A percentile compares a stretch with the other conserved stretches of the same genome.
These are phyloP conservation scores for Platichthys flesus DNA, from an alignment of 2,113 vertebrate species.

Conservation along the genomic window DNA sequence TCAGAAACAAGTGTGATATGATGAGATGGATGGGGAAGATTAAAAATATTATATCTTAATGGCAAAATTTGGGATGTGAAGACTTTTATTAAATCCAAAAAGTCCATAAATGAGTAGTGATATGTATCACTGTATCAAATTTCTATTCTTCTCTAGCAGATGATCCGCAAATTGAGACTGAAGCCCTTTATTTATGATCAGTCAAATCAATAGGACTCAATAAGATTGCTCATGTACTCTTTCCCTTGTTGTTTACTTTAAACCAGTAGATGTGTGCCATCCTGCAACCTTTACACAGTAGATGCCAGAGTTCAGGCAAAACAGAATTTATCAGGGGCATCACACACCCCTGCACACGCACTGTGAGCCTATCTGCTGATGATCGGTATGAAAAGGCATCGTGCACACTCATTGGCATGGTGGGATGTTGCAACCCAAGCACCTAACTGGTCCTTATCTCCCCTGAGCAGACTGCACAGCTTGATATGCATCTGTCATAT, in stretches of 20 bases:
- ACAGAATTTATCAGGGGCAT: slow-evolving; percentile 81
- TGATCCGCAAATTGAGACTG: too few relatives aligned
- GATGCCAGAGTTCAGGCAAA: slow-evolving; percentile 61
- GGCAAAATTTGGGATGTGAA: slow-evolving; percentile 25
- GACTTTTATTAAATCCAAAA: slow-evolving; percentile 13
- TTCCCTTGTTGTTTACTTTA: slow-evolving; percentile 5
- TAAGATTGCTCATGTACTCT: slow-evolving; percentile 24
- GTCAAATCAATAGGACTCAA: background rate
- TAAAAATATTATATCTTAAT: slow-evolving; percentile 21
- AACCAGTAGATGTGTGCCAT: slow-evolving; percentile 34
- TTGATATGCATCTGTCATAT: slow-evolving; percentile 87
- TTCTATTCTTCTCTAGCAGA: background rate
- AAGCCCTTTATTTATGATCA: background rate
- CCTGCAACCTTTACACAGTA: slow-evolving; percentile 36
- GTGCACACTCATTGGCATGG: slow-evolving; percentile 82
- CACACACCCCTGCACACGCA: slow-evolving; percentile 51
- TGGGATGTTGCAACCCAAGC: slow-evolving; percentile 85
- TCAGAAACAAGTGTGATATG: too few relatives aligned
- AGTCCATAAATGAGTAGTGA: slow-evolving; percentile 15
- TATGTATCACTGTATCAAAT: slow-evolving; percentile 1
- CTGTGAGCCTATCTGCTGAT: slow-evolving; percentile 73
- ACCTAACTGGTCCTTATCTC: slow-evolving; percentile 84
- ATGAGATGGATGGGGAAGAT: slow-evolving; percentile 18
- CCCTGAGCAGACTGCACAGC: slow-evolving; percentile 78
- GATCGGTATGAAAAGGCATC: slow-evolving; percentile 80